Conservation (phyloP, 2,888 invertebrate genomes). For the Urechis unicinctus region DNA sequence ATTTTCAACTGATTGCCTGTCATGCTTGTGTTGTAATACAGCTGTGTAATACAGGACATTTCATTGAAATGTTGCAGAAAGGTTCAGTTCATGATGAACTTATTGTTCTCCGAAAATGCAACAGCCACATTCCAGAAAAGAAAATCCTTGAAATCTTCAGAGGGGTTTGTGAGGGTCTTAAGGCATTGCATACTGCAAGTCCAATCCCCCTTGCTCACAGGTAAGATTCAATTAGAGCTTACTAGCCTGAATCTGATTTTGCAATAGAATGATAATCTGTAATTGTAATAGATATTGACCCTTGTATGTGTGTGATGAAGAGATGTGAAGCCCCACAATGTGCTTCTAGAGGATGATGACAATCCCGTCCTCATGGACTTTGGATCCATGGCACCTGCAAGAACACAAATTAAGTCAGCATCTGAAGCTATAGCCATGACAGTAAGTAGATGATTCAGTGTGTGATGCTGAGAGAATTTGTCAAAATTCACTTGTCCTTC, state of each 20-base stretch:
- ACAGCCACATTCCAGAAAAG: constrained; percentile 59
- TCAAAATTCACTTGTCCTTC: too few relatives aligned
- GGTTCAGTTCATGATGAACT: constrained; percentile 70
- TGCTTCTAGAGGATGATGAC: constrained; percentile 65
- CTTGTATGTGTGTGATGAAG: constrained; percentile 50
- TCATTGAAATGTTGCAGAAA: constrained; percentile 57
- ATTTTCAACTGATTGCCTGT: background rate
- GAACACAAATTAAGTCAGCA: constrained; percentile 44
- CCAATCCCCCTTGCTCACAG: constrained; percentile 52
- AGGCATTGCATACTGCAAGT: constrained; percentile 66
- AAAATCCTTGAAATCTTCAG: constrained; percentile 66
- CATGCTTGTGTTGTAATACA: background rate
- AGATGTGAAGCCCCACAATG: constrained; percentile 79
- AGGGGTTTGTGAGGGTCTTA: constrained; percentile 69
- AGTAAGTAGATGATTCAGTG: background rate
- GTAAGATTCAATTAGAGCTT: too few relatives aligned
- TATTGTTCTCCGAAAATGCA: constrained; percentile 51
- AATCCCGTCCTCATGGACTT: constrained; percentile 77
- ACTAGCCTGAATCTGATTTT: too few relatives aligned
- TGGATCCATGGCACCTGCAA: constrained; percentile 55
- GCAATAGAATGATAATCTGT: background rate
- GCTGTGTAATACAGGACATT: too few relatives aligned
- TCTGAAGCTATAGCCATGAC: constrained; percentile 33
- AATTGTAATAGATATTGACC: background rate
- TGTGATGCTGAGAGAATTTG: background rate